These are phyloP conservation scores for Lasioglossum baleicum DNA, from an alignment of 1,140 invertebrate genomes.

Conservation along the genomic window DNA sequence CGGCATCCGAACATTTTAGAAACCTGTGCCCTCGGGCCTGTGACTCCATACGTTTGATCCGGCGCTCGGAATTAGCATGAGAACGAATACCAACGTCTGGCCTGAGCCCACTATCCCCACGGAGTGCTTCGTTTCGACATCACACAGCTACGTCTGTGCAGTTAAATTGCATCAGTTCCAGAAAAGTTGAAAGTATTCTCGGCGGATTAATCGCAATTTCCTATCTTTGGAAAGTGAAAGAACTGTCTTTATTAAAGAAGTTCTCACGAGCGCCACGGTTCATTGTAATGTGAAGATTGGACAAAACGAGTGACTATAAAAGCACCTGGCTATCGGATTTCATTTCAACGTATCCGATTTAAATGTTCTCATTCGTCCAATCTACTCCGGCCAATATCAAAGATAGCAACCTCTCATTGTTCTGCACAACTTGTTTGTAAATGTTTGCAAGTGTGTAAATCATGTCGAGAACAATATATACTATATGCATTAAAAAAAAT, in stretches of 20 bases:
- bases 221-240: not conserved
- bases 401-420: not conserved
- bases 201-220: not conserved
- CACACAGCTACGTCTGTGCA: not conserved
- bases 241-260: constrained; percentile 1
- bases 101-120: not conserved
- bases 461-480: too few species aligned
- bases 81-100: not conserved
- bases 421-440: too few species aligned
- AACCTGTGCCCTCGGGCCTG: not conserved
- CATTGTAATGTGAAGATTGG: not conserved
- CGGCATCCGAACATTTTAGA: not conserved
- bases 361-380: not conserved
- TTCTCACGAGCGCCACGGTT: not conserved
- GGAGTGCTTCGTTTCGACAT: not conserved
- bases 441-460: too few species aligned
- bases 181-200: constrained; percentile 1
- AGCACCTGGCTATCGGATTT: not conserved
- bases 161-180: not conserved
- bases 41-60: not conserved
- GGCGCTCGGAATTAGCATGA: not conserved
- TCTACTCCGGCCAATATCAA: not conserved
- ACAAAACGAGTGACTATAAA: not conserved
- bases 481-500: too few species aligned
- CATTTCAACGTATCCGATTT: not conserved